These are phyloP conservation scores for Crocallis elinguaria DNA, from an alignment of 2,888 invertebrate genomes.

Conservation along the genomic window DNA sequence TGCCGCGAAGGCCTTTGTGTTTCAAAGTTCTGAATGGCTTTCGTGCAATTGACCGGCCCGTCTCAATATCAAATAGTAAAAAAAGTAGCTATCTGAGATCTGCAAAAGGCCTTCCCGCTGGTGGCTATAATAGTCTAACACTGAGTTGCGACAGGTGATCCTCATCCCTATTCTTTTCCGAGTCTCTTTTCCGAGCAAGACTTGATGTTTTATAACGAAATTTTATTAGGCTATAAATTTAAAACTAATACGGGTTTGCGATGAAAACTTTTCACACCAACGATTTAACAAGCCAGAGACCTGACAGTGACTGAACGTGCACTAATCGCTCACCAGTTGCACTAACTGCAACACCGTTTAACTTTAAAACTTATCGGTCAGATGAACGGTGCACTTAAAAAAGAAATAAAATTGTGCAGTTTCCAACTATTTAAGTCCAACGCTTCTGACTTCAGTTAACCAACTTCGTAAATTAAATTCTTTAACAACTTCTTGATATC, in stretches of 20 bases:
- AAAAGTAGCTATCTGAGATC: too few species aligned
- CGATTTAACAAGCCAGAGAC: conserved; percentile 6
- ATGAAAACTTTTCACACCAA: neutral
- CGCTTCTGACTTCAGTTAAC: conserved; percentile 31
- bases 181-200: too few species aligned
- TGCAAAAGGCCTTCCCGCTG: too few species aligned
- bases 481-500: conserved; percentile 5
- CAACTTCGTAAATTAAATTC: conserved; percentile 34
- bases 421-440: conserved; percentile 43
- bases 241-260: neutral
- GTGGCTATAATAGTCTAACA: too few species aligned
- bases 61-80: too few species aligned
- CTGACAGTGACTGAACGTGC: conserved; percentile 47
- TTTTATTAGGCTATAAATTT: neutral
- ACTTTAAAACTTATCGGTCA: conserved; percentile 55
- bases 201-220: too few species aligned
- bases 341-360: conserved; percentile 48
- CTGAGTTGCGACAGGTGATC: too few species aligned
- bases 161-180: too few species aligned
- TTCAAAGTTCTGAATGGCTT: too few species aligned
- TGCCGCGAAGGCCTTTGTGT: too few species aligned
- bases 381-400: conserved; percentile 32
- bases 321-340: conserved; percentile 54
- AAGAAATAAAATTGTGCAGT: conserved; percentile 42
- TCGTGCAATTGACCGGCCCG: too few species aligned